Base-by-base conservation (phyloP, 2,888 invertebrate genomes). In the Mythimna albipuncta region DNA sequence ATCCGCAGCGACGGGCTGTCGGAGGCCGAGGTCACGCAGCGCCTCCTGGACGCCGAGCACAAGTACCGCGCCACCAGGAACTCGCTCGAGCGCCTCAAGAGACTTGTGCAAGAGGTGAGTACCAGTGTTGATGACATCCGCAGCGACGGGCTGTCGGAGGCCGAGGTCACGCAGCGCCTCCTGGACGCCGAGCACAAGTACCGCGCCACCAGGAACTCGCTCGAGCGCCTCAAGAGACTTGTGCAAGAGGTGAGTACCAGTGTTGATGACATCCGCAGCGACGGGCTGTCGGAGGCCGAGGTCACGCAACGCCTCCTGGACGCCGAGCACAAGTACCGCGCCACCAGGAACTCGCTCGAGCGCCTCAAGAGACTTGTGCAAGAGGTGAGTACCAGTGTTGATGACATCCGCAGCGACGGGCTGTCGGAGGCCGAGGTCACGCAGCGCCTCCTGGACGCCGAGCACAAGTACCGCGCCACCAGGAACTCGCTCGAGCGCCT, bases 241-340 rank as follows among this genome's bases (percentile, higher is more conserved):
- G 93, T 96, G 6, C 89, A 92, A 26, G 89, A 94, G 87, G 96
- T 96, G 71, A 88, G 86, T 16, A 5, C n/a, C n/a, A n/a, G n/a
- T n/a, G n/a, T n/a, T n/a, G n/a, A n/a, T n/a, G n/a, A n/a, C n/a
- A 94, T 91, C 84, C 91, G 92, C 70, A 92, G 87, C 89, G 95
- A 90, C 88, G 94, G 94, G 0, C 90, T 94, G 35, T 87, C 89
- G 64, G 93, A 91, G 85, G 92, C 90, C 63, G 89, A 95, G 83
- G 93, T 95, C 47, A 90, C 88, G 1, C 93, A 92, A 87, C 79
- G 78, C 2, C 85, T 95, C 65, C 85, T 93, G 19, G 82, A 81
- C 13, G 93, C 93, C 11, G 90, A 92, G 83, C 86, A 87, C 70
- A 88, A 89, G 82, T 93, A 91, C 87, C 87, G 88, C 2, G 87